These are phyloP conservation scores for Eospalax fontanierii DNA, from an alignment of 2,797 vertebrate species.

Conservation along the genomic window DNA sequence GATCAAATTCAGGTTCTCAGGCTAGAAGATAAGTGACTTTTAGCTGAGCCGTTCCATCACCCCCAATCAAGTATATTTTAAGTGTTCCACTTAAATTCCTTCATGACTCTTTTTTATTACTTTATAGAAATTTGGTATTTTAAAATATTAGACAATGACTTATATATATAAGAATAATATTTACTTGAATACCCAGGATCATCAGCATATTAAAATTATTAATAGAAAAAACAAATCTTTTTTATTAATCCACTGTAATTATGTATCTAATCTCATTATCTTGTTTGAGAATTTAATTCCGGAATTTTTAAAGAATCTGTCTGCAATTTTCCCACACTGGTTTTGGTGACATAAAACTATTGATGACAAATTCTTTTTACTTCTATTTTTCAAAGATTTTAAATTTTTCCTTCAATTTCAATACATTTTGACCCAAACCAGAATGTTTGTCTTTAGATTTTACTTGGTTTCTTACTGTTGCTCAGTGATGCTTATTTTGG, in stretches of 20 bases:
- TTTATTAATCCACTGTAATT: neutral
- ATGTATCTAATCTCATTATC: neutral
- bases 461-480: neutral
- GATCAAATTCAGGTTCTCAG: no score
- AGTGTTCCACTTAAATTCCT: neutral
- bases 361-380: no score
- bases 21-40: no score
- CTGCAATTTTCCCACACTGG: neutral
- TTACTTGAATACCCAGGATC: neutral
- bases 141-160: no score
- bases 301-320: neutral
- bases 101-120: no score
- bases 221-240: neutral
- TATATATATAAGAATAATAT: neutral
- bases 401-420: neutral
- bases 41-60: no score
- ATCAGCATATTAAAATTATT: neutral
- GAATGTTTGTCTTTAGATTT: neutral
- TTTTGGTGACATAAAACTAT: neutral
- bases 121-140: no score
- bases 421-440: neutral
- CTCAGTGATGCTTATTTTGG: neutral
- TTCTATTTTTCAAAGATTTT: slow-evolving; percentile 1
- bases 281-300: neutral
- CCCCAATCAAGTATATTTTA: neutral